These are phyloP conservation scores for Anarrhichthys ocellatus DNA, from an alignment of 2,113 vertebrate species.

Conservation along the genomic window DNA sequence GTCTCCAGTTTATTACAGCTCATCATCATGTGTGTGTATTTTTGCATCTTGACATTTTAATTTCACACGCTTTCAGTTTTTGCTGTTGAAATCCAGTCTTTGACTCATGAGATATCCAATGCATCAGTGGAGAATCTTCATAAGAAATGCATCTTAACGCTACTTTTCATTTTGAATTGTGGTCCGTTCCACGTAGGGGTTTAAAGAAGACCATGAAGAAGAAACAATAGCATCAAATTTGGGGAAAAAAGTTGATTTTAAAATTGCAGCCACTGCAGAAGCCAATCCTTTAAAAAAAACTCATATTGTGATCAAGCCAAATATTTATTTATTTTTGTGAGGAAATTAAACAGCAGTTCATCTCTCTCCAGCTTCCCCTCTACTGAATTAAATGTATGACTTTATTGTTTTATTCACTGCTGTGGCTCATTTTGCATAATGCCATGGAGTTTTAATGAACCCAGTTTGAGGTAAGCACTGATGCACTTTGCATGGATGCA, in stretches of 20 bases:
- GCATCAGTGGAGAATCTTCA: conserved; percentile 59
- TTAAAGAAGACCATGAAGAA: conserved; percentile 30
- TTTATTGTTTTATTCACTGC: conserved; percentile 29
- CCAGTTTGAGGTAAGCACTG: conserved; percentile 3
- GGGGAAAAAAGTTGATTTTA: conserved; percentile 7
- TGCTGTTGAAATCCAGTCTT: conserved; percentile 47
- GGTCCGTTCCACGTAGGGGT: conserved; percentile 19
- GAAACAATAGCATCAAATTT: conserved; percentile 36
- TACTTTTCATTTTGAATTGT: conserved; percentile 52
- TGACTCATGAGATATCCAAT: conserved; percentile 63
- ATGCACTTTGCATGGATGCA: conserved; percentile 11
- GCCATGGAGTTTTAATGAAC: conserved; percentile 24
- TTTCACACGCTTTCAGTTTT: conserved; percentile 77
- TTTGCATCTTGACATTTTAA: conserved; percentile 72
- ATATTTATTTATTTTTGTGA: conserved; percentile 10
- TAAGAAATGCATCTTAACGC: conserved; percentile 62
- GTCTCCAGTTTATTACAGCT: conserved; percentile 58
- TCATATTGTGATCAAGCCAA: conserved; percentile 37
- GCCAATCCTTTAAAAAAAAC: conserved; percentile 11
- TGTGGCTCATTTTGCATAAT: conserved; percentile 29
- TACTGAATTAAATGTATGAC: conserved; percentile 14
- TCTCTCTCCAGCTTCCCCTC: conserved; percentile 3
- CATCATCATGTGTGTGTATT: conserved; percentile 60
- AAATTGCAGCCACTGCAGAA: conserved; percentile 11
- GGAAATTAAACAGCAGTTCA: conserved; percentile 46